phyloP scores from a whole-genome alignment of 2,113 vertebrate genomes.

The Abramis brama region DNA sequence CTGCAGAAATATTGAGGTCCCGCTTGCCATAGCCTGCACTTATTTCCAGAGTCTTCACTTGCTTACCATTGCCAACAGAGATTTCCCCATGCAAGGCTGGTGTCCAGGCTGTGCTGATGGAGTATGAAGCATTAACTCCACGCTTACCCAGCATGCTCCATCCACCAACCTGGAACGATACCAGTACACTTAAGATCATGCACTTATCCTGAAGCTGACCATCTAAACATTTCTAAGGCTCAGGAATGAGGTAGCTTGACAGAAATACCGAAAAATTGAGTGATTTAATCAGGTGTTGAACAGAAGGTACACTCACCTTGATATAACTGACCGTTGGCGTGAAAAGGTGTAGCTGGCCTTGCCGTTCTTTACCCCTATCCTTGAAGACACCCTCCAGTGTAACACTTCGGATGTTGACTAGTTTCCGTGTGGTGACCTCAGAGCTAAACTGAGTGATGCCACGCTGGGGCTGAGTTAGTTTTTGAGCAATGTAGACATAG shows the following conservation, averaged over 20 bases:
- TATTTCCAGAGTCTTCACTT: slow-evolving; percentile 75
- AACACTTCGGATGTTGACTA: slow-evolving; percentile 77
- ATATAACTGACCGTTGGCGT: slow-evolving; percentile 79
- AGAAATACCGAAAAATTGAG: neutral
- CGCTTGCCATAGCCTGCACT: slow-evolving; percentile 71
- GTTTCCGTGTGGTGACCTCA: slow-evolving; percentile 79
- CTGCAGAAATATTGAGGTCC: slow-evolving; percentile 78
- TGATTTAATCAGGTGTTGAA: neutral
- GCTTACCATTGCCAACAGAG: slow-evolving; percentile 72
- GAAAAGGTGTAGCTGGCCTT: slow-evolving; percentile 78
- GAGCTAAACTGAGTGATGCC: slow-evolving; percentile 72
- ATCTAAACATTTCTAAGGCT: neutral
- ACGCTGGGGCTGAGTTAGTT: slow-evolving; percentile 75
- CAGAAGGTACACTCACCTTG: slow-evolving; percentile 65
- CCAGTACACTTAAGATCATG: neutral
- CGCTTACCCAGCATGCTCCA: slow-evolving; percentile 70
- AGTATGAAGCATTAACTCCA: slow-evolving; percentile 75
- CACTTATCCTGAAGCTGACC: neutral
- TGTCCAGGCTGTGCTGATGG: slow-evolving; percentile 81
- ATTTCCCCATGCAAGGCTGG: slow-evolving; percentile 74
- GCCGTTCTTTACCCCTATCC: slow-evolving; percentile 71
- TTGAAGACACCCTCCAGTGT: slow-evolving; percentile 76
- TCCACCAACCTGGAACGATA: slow-evolving; percentile 72
- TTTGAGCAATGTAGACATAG: slow-evolving; percentile 76
- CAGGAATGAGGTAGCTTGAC: neutral